Evolutionary conservation across 2,113 vertebrate genomes (phyloP).

Genomic region (Cynoglossus semilaevis): DNA sequence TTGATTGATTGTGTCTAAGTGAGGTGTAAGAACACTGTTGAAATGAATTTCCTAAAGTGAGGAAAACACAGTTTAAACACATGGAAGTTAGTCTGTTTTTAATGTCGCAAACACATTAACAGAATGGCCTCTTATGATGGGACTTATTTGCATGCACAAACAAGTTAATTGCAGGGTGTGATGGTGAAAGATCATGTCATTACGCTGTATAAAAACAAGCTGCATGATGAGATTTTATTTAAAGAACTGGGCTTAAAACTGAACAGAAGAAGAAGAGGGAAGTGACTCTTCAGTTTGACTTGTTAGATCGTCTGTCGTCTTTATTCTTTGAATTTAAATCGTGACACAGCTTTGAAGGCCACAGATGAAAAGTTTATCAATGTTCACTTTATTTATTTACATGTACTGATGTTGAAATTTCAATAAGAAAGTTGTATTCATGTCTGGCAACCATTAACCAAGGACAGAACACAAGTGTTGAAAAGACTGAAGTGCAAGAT

Average conservation of each 20-base stretch:
- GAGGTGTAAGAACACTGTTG: slow-evolving; percentile 26
- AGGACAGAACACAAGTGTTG: no score
- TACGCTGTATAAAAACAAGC: slow-evolving; percentile 9
- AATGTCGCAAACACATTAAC: slow-evolving; percentile 5
- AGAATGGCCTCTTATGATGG: slow-evolving; percentile 2
- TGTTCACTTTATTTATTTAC: no score
- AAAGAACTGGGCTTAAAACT: neutral
- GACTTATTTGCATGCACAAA: slow-evolving; percentile 30
- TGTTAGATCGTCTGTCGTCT: neutral
- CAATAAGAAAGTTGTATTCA: no score
- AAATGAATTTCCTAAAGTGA: slow-evolving; percentile 1
- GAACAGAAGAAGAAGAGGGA: neutral
- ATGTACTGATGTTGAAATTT: no score
- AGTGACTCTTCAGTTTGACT: neutral
- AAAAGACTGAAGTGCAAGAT: no score
- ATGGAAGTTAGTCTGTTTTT: neutral
- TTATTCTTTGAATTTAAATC: slow-evolving; percentile 19
- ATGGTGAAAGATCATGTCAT: slow-evolving; percentile 13
- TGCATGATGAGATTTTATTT: slow-evolving; percentile 9
- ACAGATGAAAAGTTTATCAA: no score
- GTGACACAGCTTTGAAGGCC: neutral
- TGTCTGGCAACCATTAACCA: no score
- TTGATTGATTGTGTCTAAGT: slow-evolving; percentile 26
- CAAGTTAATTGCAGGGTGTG: slow-evolving; percentile 48
- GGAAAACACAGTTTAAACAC: neutral